These are phyloP conservation scores for Hippoglossus stenolepis DNA, from an alignment of 2,113 vertebrate genomes.

Conservation along the genomic window DNA sequence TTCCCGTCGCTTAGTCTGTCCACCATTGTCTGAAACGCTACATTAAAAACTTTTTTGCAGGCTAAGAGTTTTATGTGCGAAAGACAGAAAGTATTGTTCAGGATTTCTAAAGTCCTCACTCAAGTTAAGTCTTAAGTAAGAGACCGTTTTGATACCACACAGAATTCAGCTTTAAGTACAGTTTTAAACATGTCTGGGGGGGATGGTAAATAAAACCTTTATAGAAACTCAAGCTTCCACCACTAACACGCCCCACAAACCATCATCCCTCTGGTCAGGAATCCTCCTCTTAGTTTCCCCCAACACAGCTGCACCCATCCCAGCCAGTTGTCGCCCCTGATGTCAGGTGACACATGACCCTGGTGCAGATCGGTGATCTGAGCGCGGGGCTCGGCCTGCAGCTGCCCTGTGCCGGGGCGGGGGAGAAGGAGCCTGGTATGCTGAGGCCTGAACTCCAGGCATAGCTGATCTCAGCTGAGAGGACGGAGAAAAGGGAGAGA, in stretches of 20 bases:
- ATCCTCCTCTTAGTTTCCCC: conserved; percentile 49
- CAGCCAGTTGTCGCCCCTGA: conserved; percentile 64
- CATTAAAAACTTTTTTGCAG: no score
- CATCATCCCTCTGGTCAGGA: conserved; percentile 52
- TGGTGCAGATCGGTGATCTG: conserved; percentile 48
- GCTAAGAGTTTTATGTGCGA: no score
- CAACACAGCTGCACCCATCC: conserved; percentile 68
- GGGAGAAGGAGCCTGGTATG: conserved; percentile 73
- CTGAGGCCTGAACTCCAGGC: conserved; percentile 67
- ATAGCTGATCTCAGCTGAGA: conserved; percentile 74
- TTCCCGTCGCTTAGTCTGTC: no score
- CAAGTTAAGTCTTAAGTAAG: no score
- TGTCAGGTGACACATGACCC: conserved; percentile 73
- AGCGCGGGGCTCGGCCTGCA: conserved; percentile 72
- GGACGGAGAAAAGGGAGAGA: conserved; percentile 44
- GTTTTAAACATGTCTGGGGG: neutral
- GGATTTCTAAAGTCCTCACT: neutral
- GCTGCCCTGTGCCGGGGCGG: conserved; percentile 74
- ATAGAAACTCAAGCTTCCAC: conserved; percentile 21
- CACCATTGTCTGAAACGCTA: no score
- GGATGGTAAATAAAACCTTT: neutral
- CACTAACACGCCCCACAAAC: conserved; percentile 11
- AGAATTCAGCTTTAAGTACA: neutral
- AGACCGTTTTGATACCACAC: no score
- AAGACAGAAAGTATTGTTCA: neutral